Conservation (phyloP, 2,113 vertebrate genomes). For the Phyllostomus discolor region DNA sequence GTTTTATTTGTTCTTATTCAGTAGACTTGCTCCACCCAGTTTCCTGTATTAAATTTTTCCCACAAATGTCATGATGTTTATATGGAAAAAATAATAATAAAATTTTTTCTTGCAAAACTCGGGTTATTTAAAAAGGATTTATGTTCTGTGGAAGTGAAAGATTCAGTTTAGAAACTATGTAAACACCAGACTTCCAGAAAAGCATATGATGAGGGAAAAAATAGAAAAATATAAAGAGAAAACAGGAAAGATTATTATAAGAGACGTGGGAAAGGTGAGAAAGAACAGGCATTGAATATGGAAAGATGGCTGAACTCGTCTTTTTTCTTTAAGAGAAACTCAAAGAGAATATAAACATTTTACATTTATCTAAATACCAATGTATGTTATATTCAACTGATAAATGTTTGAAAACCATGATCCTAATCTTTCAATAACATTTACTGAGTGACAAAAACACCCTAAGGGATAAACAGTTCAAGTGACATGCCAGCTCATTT, state of each 20-base stretch:
- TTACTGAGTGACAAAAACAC: background rate
- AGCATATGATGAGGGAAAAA: background rate
- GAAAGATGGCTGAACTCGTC: background rate
- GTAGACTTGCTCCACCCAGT: background rate
- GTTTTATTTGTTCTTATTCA: background rate
- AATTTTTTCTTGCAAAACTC: background rate
- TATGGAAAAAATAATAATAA: background rate
- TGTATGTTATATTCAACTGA: background rate
- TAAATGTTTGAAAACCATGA: constrained; percentile 3
- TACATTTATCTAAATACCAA: background rate
- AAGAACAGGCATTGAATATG: background rate
- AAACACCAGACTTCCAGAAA: background rate
- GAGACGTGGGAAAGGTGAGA: background rate
- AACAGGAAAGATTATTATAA: background rate
- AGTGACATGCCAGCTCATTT: background rate
- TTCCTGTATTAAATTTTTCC: background rate
- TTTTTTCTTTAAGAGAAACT: background rate
- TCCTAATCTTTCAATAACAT: constrained; percentile 9
- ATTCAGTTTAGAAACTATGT: background rate
- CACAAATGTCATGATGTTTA: background rate
- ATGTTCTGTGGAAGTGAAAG: background rate
- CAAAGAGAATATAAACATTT: background rate
- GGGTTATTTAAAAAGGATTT: background rate
- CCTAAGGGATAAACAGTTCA: background rate
- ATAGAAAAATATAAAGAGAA: background rate